Conservation (phyloP, 1,140 invertebrate species). For the Hylaeus volcanicus region DNA sequence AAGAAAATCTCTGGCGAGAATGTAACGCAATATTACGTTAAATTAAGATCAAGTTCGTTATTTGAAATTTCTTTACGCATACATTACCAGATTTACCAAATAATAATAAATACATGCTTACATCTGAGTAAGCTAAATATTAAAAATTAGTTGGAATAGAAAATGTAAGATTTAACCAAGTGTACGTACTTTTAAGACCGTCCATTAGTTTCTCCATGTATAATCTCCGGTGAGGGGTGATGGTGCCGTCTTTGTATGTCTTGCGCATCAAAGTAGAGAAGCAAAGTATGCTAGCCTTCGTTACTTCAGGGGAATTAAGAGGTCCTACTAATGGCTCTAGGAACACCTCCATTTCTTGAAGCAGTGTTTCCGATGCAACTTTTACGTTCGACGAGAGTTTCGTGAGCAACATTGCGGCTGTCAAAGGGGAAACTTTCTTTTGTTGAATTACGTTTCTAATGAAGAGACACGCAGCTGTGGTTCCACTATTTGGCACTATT, state of each 20-base stretch:
- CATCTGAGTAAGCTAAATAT: too few relatives aligned
- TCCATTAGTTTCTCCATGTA: conserved; percentile 66
- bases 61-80: too few relatives aligned
- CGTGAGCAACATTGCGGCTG: conserved; percentile 67
- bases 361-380: conserved; percentile 68
- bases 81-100: too few relatives aligned
- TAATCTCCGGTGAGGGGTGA: conserved; percentile 26
- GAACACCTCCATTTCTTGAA: conserved; percentile 72
- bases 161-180: neutral
- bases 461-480: conserved; percentile 70
- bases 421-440: conserved; percentile 61
- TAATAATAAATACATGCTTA: too few relatives aligned
- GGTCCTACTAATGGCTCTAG: conserved; percentile 53
- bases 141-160: too few relatives aligned
- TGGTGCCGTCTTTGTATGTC: conserved; percentile 56
- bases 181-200: conserved; percentile 59
- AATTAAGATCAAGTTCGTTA: too few relatives aligned
- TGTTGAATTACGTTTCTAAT: conserved; percentile 70
- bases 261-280: conserved; percentile 75
- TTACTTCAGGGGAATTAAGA: conserved; percentile 56
- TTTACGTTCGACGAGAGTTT: conserved; percentile 74
- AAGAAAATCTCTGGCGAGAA: too few relatives aligned
- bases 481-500: conserved; percentile 77
- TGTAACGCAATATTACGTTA: too few relatives aligned
- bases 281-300: conserved; percentile 70